Evolutionary conservation across 2,888 invertebrate species (phyloP), one percentile per base, ranked within the genome.

Genomic region (Drosophila rellima): DNA sequence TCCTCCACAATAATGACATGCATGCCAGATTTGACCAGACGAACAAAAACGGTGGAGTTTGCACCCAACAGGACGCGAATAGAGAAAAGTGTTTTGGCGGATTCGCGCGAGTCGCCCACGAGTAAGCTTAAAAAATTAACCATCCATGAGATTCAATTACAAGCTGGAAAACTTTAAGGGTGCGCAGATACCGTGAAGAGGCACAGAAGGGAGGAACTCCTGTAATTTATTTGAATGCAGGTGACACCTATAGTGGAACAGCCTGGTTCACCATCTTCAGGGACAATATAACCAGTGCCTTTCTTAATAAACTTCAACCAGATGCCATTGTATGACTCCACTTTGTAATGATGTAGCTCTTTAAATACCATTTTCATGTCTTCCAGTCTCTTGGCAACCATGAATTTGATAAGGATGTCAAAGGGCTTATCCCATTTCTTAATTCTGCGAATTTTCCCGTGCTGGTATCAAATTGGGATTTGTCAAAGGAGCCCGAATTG

Each of bases 1-100:
- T 98, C 57, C 92, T 98, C 0, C 98, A 98, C 92, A 97, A 97
- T 78, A 98, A 98, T 92, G 98, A 98, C 90, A 96, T 98, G 94
- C 98, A 98, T 91, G 95, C 97, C 0, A 94, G 96, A 63, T 97
- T 96, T 86, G 96, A 97, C 72, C 95, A 98, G 92, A 96, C 96
- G 0, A 96, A 96, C 29, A 94, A 93, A 69, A 93, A 94, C 56
- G 95, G 96, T n/a, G 95, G 96, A 0, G 93, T 92, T 13, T 95
- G 95, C 84, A 93, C 93, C 4, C 80, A 90, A 0, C 93, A 92
- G 1, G 94, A 95, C 40, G 92, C 94, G 8, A 93, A 94, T 1
- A 93, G 92, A 0, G 94, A 94, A 1, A 94, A 94, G 66, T 98
- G 98, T 92, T 97, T 95, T 88, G 98, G 98, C 2, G 98, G 98